Evolutionary conservation across 2,888 invertebrate genomes (phyloP).

Genomic region (Drosophila stalkeri): DNA sequence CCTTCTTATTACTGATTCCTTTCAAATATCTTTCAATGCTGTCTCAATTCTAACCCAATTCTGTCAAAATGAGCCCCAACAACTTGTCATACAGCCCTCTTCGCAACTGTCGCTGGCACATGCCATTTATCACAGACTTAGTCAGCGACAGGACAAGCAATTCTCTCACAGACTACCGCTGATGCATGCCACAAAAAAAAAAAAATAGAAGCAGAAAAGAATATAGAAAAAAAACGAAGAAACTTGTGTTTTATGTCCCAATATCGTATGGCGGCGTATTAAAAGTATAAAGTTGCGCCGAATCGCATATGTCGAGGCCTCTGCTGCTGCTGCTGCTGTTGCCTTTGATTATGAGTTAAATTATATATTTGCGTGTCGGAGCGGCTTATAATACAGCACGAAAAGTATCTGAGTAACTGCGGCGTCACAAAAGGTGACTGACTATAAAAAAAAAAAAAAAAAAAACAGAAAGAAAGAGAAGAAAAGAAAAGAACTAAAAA

Average conservation of each 20-base stretch:
- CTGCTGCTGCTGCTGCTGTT: constrained; percentile 24
- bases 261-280: constrained; percentile 64
- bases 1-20: no score
- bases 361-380: constrained; percentile 79
- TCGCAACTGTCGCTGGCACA: constrained; percentile 50
- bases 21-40: background rate
- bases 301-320: constrained; percentile 59
- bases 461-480: constrained; percentile 8
- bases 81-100: constrained; percentile 66
- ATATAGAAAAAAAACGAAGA: background rate
- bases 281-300: constrained; percentile 72
- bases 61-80: background rate
- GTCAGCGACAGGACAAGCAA: constrained; percentile 46
- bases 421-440: constrained; percentile 62
- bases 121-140: constrained; percentile 66
- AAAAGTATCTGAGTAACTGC: constrained; percentile 52
- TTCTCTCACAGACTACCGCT: constrained; percentile 44
- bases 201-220: background rate
- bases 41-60: constrained; percentile 16
- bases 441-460: constrained; percentile 40
- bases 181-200: constrained; percentile 49
- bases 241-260: constrained; percentile 70
- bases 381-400: constrained; percentile 55
- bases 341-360: constrained; percentile 75
- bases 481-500: constrained; percentile 20